Base-by-base conservation (phyloP, 2,888 invertebrate species). In the Empis livida region DNA sequence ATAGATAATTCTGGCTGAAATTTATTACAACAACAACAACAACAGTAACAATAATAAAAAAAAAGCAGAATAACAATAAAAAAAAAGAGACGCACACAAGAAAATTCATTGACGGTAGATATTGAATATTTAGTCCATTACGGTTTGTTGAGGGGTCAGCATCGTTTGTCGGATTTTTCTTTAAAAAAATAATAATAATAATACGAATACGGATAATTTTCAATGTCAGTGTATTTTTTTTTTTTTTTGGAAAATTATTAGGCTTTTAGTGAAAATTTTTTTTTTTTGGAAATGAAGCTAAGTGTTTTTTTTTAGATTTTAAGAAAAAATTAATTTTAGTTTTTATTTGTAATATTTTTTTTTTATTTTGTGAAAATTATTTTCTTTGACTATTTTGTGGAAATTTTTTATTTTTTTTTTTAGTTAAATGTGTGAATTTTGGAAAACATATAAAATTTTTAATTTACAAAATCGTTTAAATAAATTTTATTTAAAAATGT, bases 401-500 rank as follows among this genome's bases (percentile, higher is more conserved):
- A n/a, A n/a, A 3, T 32, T 32, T 32, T 13, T 13, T 32, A 13
- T 32, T 32, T 20, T 20, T 20, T 5, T 20, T 5, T 20, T 20
- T 20, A 5, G 20, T 8, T 23, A 41, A 41, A 41, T 41, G 41
- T 41, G 23, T 41, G 41, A 41, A 20, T 41, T 41, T 41, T 41
- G 41, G 41, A 20, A 20, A n/a, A 41, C 17, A 20, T 41, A 41
- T 41, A 41, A 41, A 41, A 23, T 41, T 41, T 38, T 17, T 38
- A 15, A 38, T 38, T 38, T 38, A 16, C 16, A 38, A 38, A 38
- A 38, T 38, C 8, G 23, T 27, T 5, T n/a, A n/a, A 35, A 35
- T 35, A 35, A 35, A n/a, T 35, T n/a, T 35, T 35, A 35, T 35
- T 23, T n/a, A 50, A 64, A 64, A 61, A 68, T 70, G 68, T 57